Evolutionary conservation across 2,888 invertebrate species (phyloP).

Genomic region (Aphodius granarius): DNA sequence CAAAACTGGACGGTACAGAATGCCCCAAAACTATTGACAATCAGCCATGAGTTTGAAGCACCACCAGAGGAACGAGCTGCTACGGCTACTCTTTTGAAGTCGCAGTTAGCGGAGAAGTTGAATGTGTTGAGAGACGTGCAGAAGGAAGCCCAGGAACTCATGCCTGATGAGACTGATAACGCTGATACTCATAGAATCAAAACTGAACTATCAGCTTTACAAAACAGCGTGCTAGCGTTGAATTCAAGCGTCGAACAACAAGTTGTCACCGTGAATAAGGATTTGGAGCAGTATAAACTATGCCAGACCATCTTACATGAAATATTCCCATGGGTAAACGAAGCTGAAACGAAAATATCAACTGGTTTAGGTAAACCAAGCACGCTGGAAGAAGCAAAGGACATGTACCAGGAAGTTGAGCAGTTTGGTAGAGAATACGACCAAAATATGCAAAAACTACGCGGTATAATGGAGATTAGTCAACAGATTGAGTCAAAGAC

Average conservation of each 20-base stretch:
- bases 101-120: constrained; percentile 75
- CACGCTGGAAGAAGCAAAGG: constrained; percentile 78
- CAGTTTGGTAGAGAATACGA: constrained; percentile 78
- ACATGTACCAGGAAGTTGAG: constrained; percentile 71
- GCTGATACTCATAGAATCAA: constrained; percentile 75
- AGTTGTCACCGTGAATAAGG: constrained; percentile 73
- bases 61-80: constrained; percentile 81
- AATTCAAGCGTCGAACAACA: constrained; percentile 77
- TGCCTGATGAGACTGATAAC: constrained; percentile 65
- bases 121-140: constrained; percentile 68
- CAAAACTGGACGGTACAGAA: constrained; percentile 80
- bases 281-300: constrained; percentile 81
- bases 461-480: constrained; percentile 72
- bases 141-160: constrained; percentile 74
- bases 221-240: constrained; percentile 75
- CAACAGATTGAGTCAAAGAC: constrained; percentile 76
- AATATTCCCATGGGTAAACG: constrained; percentile 86
- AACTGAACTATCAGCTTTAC: constrained; percentile 73
- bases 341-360: constrained; percentile 80
- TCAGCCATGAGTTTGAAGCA: constrained; percentile 74
- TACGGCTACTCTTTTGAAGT: constrained; percentile 75
- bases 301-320: constrained; percentile 79
- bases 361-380: constrained; percentile 73
- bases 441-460: constrained; percentile 72
- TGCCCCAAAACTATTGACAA: constrained; percentile 74